Evolutionary conservation across 1,140 invertebrate species (phyloP).

Genomic region (Popillia japonica): DNA sequence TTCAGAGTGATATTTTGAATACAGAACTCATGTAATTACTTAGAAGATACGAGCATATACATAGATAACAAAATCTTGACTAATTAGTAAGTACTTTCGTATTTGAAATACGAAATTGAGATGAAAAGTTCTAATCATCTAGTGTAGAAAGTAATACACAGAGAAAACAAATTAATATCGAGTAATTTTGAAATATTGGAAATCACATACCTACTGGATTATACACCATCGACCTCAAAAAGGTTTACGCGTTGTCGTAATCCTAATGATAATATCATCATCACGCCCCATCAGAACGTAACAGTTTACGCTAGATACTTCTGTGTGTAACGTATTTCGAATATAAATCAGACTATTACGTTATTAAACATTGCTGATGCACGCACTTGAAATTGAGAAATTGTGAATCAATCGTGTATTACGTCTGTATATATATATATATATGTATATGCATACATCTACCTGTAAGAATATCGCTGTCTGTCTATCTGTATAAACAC

Average conservation of each 20-base stretch:
- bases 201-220: neutral
- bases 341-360: neutral
- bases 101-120: no score
- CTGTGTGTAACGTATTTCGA: neutral
- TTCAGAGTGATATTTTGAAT: no score
- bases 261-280: neutral
- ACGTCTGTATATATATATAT: no score
- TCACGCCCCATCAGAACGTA: neutral
- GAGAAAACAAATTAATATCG: neutral
- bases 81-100: no score
- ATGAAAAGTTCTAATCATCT: no score
- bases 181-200: neutral
- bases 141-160: neutral
- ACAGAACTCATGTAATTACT: no score
- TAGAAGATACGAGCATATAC: no score
- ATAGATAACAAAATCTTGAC: no score
- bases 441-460: no score
- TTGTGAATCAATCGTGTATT: neutral
- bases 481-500: neutral
- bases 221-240: neutral
- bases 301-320: neutral
- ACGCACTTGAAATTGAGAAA: conserved; percentile 12
- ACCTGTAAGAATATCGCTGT: no score
- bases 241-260: neutral
- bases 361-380: neutral